These are phyloP conservation scores for Bombyx huttoni DNA, from an alignment of 2,888 invertebrate species.

Conservation along the genomic window DNA sequence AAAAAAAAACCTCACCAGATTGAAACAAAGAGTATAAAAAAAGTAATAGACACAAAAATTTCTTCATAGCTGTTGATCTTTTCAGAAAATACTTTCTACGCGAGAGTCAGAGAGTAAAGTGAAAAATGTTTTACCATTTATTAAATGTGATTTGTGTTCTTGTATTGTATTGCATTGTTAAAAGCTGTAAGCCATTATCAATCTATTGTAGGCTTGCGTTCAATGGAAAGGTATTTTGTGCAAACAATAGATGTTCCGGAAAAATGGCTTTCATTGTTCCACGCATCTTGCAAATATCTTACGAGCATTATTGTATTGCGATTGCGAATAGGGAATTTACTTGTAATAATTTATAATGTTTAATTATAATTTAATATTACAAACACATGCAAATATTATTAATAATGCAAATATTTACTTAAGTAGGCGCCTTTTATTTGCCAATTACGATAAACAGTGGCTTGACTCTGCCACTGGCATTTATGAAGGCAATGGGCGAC, in stretches of 20 bases:
- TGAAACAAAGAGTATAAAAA: background rate
- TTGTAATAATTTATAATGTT: no score
- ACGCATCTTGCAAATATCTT: slow-evolving; percentile 3
- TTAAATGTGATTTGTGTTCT: background rate
- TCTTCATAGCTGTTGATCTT: background rate
- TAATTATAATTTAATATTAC: no score
- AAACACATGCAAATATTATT: no score
- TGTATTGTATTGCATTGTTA: slow-evolving; percentile 29
- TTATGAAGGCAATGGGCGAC: no score
- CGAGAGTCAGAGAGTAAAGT: background rate
- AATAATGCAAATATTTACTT: no score
- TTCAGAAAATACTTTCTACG: background rate
- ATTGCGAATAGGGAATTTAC: background rate
- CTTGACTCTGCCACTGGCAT: no score
- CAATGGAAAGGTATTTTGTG: slow-evolving; percentile 44
- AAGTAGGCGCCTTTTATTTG: no score
- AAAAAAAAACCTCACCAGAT: background rate
- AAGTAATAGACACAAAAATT: background rate
- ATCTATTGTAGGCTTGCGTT: slow-evolving; percentile 42
- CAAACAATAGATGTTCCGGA: slow-evolving; percentile 50
- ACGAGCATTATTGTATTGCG: background rate
- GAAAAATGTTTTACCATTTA: background rate
- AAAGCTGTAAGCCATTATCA: slow-evolving; percentile 43
- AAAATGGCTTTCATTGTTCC: slow-evolving; percentile 43
- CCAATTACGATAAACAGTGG: no score